These are phyloP conservation scores for Pangasius mekongensis DNA, from an alignment of 2,797 vertebrate species.

Conservation along the genomic window DNA sequence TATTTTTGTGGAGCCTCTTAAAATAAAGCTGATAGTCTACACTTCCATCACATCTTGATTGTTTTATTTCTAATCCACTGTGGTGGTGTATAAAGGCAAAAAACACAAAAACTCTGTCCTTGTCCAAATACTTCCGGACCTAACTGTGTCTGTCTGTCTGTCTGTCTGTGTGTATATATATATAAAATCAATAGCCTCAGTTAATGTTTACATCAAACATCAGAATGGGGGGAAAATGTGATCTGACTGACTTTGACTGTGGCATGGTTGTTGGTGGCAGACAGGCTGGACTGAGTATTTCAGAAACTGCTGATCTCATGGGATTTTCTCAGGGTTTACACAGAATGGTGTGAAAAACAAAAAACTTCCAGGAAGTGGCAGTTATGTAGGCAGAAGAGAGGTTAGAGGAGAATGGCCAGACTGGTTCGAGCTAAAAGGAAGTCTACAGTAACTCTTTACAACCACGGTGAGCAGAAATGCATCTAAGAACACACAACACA, in stretches of 20 bases:
- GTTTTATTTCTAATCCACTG: no score
- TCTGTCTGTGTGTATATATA: no score
- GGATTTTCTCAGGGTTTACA: not conserved
- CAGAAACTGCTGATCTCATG: not conserved
- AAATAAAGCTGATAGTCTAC: no score
- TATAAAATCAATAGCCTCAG: not conserved
- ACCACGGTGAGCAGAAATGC: not conserved
- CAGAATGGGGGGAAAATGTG: not conserved
- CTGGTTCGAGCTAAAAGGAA: not conserved
- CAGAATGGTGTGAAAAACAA: not conserved
- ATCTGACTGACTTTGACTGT: not conserved
- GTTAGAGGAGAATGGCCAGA: not conserved
- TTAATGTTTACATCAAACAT: not conserved
- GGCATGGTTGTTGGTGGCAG: not conserved
- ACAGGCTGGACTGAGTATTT: not conserved
- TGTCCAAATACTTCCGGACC: no score
- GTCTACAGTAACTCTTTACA: not conserved
- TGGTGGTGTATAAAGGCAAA: no score
- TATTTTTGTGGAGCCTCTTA: no score
- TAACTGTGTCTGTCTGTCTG: no score
- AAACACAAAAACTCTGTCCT: no score
- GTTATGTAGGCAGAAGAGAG: not conserved
- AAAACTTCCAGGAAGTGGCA: not conserved
- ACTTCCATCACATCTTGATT: no score
- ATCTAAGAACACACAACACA: not conserved